phyloP scores from a whole-genome alignment of 2,888 invertebrate genomes.

The Tetragnatha montana region DNA sequence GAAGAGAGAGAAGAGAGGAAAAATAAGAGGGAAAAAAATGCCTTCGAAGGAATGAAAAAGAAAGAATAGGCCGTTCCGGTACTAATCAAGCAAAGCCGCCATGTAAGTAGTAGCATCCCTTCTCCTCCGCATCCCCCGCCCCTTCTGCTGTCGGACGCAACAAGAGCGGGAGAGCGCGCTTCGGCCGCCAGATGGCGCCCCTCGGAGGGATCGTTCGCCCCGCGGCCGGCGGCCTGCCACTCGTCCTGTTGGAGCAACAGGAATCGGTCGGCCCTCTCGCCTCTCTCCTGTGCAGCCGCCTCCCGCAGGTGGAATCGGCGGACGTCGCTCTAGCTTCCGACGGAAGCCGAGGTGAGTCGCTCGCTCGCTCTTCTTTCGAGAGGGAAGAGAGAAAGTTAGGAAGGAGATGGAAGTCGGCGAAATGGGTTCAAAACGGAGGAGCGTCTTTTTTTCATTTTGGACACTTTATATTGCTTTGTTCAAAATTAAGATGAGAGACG shows the following conservation, averaged over 20 bases:
- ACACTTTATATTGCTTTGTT: too few species aligned
- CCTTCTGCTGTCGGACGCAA: too few species aligned
- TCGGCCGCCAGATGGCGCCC: slow-evolving; percentile 58
- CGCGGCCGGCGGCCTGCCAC: slow-evolving; percentile 36
- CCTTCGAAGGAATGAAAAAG: not conserved
- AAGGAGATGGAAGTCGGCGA: too few species aligned
- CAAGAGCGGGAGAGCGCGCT: too few species aligned
- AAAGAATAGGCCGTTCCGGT: not conserved
- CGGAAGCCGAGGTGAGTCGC: not conserved
- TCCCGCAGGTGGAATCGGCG: not conserved
- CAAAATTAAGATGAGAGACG: too few species aligned
- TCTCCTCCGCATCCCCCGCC: not conserved
- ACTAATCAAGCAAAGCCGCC: not conserved
- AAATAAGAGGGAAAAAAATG: too few species aligned
- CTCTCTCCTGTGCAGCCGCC: not conserved
- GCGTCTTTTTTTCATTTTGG: too few species aligned
- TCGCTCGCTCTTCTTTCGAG: too few species aligned
- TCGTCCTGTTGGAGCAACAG: slow-evolving; percentile 69
- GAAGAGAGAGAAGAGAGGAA: too few species aligned
- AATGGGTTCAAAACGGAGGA: too few species aligned
- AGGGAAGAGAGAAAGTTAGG: too few species aligned
- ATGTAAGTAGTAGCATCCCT: not conserved
- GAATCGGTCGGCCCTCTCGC: slow-evolving; percentile 52
- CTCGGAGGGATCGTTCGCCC: slow-evolving; percentile 18
- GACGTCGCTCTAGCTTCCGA: not conserved